Conservation (phyloP, 1,140 invertebrate genomes). For the Aphidius gifuensis region DNA sequence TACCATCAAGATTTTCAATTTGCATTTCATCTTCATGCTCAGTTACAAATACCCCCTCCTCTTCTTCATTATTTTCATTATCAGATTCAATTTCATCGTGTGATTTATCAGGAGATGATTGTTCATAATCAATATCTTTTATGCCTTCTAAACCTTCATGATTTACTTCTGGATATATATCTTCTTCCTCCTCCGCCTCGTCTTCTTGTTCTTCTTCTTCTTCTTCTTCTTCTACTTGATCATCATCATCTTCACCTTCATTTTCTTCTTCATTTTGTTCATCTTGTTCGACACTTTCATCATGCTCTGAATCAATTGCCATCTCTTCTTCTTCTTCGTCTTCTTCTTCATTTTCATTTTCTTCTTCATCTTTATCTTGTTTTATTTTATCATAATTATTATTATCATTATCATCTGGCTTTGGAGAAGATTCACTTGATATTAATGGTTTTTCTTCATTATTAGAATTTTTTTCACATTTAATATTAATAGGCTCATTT, state of each 20-base stretch:
- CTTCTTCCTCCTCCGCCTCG: background rate
- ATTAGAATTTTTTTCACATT: constrained; percentile 36
- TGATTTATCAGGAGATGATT: constrained; percentile 12
- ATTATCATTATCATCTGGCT: constrained; percentile 24
- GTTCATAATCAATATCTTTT: constrained; percentile 4
- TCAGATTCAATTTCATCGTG: constrained; percentile 13
- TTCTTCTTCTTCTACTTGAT: constrained; percentile 14
- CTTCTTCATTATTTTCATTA: constrained; percentile 25
- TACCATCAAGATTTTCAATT: constrained; percentile 45
- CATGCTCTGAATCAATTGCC: constrained; percentile 12
- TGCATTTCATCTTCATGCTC: constrained; percentile 37
- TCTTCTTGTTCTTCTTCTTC: constrained; percentile 29
- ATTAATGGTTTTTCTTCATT: constrained; percentile 47
- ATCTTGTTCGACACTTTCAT: constrained; percentile 12
- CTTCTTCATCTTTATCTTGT: constrained; percentile 33
- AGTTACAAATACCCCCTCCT: constrained; percentile 30
- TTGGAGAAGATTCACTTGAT: constrained; percentile 48
- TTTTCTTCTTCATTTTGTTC: constrained; percentile 3
- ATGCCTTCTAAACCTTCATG: constrained; percentile 5
- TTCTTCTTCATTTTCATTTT: constrained; percentile 17
- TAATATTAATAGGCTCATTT: constrained; percentile 11
- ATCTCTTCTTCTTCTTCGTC: constrained; percentile 27
- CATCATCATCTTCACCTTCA: constrained; percentile 9
- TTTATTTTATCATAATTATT: constrained; percentile 36
- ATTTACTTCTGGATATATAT: constrained; percentile 21